These are phyloP conservation scores for Nothocercus julius DNA, from an alignment of 2,113 vertebrate genomes.

Conservation along the genomic window DNA sequence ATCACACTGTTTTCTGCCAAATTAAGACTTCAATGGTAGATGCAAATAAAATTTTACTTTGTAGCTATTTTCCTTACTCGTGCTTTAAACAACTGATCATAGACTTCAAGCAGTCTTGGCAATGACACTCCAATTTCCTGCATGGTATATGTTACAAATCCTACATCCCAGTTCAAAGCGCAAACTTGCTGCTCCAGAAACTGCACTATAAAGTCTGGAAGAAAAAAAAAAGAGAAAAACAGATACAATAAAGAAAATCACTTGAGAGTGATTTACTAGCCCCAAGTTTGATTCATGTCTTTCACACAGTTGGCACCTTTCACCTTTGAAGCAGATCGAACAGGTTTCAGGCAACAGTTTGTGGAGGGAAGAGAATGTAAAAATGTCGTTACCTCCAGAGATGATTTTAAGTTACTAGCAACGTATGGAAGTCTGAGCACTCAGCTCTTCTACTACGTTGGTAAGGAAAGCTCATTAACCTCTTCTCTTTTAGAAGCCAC, in stretches of 20 bases:
- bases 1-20: background rate
- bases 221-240: background rate
- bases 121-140: conserved; percentile 92
- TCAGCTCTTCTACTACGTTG: background rate
- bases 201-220: conserved; percentile 91
- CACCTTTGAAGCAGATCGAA: background rate
- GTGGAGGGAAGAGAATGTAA: background rate
- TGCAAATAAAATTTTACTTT: background rate
- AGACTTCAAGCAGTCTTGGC: conserved; percentile 91
- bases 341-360: background rate
- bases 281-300: background rate
- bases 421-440: background rate
- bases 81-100: conserved; percentile 94
- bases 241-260: background rate
- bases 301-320: background rate
- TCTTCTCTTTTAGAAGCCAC: background rate
- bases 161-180: conserved; percentile 90
- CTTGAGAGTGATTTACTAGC: background rate
- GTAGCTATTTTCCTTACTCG: conserved; percentile 79
- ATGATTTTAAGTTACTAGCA: background rate
- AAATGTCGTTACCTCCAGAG: background rate
- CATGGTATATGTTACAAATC: conserved; percentile 93
- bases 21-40: background rate
- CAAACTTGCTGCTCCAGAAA: conserved; percentile 95
- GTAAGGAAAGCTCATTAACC: background rate